Evolutionary conservation across 23 tunicate genomes (phyloP), one percentile per base, ranked within the genome.

Genomic region (Clavelina lepadiformis): DNA sequence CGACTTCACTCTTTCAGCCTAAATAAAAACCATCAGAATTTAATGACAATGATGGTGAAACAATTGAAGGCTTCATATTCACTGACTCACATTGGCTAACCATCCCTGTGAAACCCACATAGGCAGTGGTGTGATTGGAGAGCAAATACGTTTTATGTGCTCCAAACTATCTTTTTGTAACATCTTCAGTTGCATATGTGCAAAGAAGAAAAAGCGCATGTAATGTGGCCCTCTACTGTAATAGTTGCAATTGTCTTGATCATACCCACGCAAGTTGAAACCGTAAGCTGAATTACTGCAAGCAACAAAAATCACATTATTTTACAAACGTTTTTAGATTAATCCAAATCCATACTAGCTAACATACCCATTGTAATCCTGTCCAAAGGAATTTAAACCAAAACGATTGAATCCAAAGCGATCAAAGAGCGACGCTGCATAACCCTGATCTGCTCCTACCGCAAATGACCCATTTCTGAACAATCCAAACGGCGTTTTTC

Each of bases 401-500:
- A 44, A 78, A 35, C 66, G 58, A 33, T 86, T 86, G 63, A 71
- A 86, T 5, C 95, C 95, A 63, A 26, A 86, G 33, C 54, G 38
- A 64, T 86, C 80, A 49, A 86, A 86, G 63, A 86, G 53, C 0
- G 85, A 71, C 0, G 85, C 79, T 2, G 77, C 85, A 33, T 72
- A 72, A 4, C 95, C 85, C 25, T 35, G 35, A 31, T 86, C 95
- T 8, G 53, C 77, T 7, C 72, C 75, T 11, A 2, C 20, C 37
- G 70, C 95, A 46, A 69, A 77, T 7, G 68, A 61, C 31, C 67
- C 74, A 47, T 86, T 86, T 20, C 57, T 51, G 51, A 53, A 86
- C 75, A 86, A 41, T 50, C 95, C 95, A 50, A 64, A 86, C 5
- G 95, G 80, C 4, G 85, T 69, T 72, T 56, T 78, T 8, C 64